These are phyloP conservation scores for Microcebus tavaratra DNA, from an alignment of 2,113 vertebrate species.

Conservation along the genomic window DNA sequence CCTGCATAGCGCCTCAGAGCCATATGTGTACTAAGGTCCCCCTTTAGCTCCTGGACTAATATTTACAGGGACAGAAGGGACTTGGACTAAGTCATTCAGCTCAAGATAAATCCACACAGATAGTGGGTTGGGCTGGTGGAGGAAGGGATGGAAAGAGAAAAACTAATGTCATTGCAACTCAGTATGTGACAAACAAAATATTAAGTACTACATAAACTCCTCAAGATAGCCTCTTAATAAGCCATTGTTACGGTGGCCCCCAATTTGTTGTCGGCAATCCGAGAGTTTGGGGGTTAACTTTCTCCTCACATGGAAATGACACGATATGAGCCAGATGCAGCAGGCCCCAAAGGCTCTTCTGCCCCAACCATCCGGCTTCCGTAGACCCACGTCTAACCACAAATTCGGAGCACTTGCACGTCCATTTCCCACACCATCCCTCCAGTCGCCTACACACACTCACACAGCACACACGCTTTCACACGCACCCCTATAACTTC, in stretches of 20 bases:
- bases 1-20: background rate
- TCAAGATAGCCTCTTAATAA: background rate
- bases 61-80: background rate
- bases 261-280: background rate
- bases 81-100: background rate
- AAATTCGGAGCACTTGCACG: background rate
- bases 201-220: background rate
- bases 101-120: background rate
- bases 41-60: background rate
- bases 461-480: background rate
- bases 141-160: background rate
- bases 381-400: background rate
- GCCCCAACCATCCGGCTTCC: background rate
- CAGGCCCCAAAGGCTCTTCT: background rate
- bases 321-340: background rate
- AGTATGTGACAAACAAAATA: conserved; percentile 33
- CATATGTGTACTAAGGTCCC: background rate
- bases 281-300: background rate
- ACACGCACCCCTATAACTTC: background rate
- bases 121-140: background rate
- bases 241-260: background rate
- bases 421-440: background rate
- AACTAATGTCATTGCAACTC: background rate
- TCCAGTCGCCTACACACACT: background rate
- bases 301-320: background rate